These are phyloP conservation scores for Mormyrops boulengeri DNA, from an alignment of 2,797 vertebrate species.

Conservation along the genomic window DNA sequence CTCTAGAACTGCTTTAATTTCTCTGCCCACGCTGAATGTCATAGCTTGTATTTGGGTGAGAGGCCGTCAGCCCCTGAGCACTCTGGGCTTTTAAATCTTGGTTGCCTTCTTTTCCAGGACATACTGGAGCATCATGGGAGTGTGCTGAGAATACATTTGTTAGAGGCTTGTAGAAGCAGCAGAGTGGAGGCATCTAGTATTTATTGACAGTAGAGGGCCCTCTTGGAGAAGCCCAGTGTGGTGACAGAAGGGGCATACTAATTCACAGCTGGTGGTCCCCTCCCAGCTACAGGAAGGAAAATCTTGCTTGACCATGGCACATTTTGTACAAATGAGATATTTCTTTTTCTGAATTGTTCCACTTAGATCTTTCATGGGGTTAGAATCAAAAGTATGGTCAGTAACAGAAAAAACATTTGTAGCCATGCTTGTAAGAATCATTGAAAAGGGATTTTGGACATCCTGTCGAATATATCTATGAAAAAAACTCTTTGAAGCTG, in stretches of 20 bases:
- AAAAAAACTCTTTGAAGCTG: background rate
- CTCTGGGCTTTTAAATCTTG: constrained; percentile 27
- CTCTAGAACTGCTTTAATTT: constrained; percentile 4
- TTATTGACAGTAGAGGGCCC: constrained; percentile 54
- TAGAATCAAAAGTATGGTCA: constrained; percentile 4
- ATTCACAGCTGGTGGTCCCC: constrained; percentile 31
- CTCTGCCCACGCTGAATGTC: background rate
- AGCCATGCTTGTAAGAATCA: background rate
- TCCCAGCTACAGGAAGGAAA: background rate
- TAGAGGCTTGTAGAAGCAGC: constrained; percentile 9
- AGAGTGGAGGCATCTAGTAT: constrained; percentile 14
- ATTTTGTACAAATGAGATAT: constrained; percentile 29
- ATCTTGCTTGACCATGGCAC: background rate
- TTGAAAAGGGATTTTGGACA: background rate
- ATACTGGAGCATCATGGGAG: constrained; percentile 23
- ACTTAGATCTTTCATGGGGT: constrained; percentile 8
- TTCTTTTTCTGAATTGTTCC: constrained; percentile 28
- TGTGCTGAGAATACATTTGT: constrained; percentile 39
- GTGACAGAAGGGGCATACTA: constrained; percentile 36
- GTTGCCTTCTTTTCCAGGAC: constrained; percentile 28
- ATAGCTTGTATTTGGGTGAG: background rate
- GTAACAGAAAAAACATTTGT: background rate
- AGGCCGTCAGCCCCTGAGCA: constrained; percentile 16
- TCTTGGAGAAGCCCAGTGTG: constrained; percentile 40
- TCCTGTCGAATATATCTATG: background rate